Conservation (phyloP, 2,113 vertebrate genomes). For the Oryzias melastigma region DNA sequence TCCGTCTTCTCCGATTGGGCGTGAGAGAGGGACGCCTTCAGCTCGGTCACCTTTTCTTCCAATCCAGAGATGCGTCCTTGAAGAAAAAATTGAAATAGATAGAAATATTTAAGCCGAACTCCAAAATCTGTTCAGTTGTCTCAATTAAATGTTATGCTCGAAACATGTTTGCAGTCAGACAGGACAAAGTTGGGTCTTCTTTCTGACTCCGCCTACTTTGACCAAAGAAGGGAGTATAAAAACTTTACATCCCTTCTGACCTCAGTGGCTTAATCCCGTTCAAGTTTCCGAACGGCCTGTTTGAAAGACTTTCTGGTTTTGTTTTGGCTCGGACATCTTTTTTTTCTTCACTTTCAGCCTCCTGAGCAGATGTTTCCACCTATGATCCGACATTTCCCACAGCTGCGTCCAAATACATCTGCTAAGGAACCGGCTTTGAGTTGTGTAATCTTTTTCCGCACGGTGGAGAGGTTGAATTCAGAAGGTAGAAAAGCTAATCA, state of each 20-base stretch:
- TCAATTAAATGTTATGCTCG: slow-evolving; percentile 11
- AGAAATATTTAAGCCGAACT: background rate
- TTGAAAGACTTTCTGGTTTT: slow-evolving; percentile 40
- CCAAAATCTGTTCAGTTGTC: slow-evolving; percentile 3
- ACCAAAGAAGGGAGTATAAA: background rate
- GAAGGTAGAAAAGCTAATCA: background rate
- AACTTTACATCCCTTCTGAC: slow-evolving; percentile 20
- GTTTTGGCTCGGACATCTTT: background rate
- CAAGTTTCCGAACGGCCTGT: slow-evolving; percentile 43
- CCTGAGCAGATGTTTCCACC: slow-evolving; percentile 66
- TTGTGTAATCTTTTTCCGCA: slow-evolving; percentile 42
- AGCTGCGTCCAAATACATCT: slow-evolving; percentile 47
- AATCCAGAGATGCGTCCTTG: slow-evolving; percentile 81
- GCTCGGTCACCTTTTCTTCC: slow-evolving; percentile 86
- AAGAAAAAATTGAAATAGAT: background rate
- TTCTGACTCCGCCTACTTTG: slow-evolving; percentile 36
- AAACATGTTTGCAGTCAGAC: no score
- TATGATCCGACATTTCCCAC: slow-evolving; percentile 67
- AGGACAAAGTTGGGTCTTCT: slow-evolving; percentile 2
- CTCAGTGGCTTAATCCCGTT: slow-evolving; percentile 12
- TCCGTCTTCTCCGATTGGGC: slow-evolving; percentile 87
- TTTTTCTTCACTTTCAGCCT: slow-evolving; percentile 24
- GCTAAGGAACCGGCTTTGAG: slow-evolving; percentile 16
- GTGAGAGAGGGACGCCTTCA: slow-evolving; percentile 79
- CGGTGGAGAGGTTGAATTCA: slow-evolving; percentile 28